Evolutionary conservation across 2,888 invertebrate genomes (phyloP), one percentile per base, ranked within the genome.

Genomic region (Lithophane ornitopus): DNA sequence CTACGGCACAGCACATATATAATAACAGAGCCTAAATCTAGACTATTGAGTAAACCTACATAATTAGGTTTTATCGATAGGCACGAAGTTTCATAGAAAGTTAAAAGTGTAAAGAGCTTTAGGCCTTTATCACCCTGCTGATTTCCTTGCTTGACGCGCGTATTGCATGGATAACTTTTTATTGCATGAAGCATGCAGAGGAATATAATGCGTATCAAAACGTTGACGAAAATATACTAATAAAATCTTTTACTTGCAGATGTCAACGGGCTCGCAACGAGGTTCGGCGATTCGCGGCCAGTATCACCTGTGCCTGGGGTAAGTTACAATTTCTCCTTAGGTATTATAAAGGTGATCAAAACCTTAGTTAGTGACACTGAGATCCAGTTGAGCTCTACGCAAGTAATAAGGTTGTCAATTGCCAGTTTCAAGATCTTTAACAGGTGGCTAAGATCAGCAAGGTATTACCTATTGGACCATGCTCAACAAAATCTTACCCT

Each of bases 251-350:
- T 63, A 39, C 41, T 91, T 90, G 6, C 90, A 94, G 94, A 92
- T 87, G 82, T 86, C 14, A 91, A 91, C 68, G 90, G 89, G 0
- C 75, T 94, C 19, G 78, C 87, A 11, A 86, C 90, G 9, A 89
- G 94, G 76, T 94, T 94, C 70, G 94, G 94, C 1, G 94, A 94
- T 56, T 94, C 93, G 61, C 90, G 94, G 8, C 94, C 94, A 1
- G 85, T 89, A 2, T 95, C 95, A 0, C 94, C 95, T 9, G 72
- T 91, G 1, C 93, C 94, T 52, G 91, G 92, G 71, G 94, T 95
- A 88, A 91, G 92, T 87, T 28, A 61, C 9, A 14, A 28, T 26
- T 26, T 19, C 19, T 46, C 12, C 7, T 62, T 34, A 34, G 6
- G 4, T 34, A 34, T 34, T 34, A 34, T 34, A 34, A 34, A 34